These are phyloP conservation scores for Emydura subglobosa DNA, from an alignment of 2,113 vertebrate species.

Conservation along the genomic window DNA sequence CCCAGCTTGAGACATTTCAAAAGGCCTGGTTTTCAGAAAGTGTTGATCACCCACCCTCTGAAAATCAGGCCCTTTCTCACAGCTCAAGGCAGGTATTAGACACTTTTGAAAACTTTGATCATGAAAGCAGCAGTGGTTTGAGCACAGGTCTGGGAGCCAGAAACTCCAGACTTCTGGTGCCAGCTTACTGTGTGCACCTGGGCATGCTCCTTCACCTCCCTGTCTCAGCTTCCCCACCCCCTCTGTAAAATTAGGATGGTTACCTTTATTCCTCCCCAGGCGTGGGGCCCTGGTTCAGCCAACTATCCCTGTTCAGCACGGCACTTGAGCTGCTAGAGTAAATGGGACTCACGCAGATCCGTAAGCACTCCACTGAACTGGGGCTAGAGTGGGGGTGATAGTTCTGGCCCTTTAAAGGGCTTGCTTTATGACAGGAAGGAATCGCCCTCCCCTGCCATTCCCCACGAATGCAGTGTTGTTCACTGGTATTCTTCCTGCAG, in stretches of 20 bases:
- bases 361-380: background rate
- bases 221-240: background rate
- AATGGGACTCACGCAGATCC: background rate
- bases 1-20: background rate
- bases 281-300: background rate
- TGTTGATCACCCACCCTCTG: background rate
- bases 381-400: background rate
- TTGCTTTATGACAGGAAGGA: background rate
- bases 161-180: background rate
- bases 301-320: background rate
- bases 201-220: background rate
- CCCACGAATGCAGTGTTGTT: background rate
- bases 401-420: background rate
- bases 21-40: background rate
- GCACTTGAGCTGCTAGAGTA: background rate
- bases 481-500: background rate
- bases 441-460: background rate
- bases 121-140: background rate
- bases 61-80: background rate
- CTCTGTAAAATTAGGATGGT: background rate
- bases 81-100: background rate
- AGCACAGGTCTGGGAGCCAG: background rate
- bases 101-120: background rate
- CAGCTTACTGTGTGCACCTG: background rate
- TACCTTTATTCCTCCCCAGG: background rate